These are phyloP conservation scores for Alfaro cultratus DNA, from an alignment of 2,797 vertebrate genomes.

Conservation along the genomic window DNA sequence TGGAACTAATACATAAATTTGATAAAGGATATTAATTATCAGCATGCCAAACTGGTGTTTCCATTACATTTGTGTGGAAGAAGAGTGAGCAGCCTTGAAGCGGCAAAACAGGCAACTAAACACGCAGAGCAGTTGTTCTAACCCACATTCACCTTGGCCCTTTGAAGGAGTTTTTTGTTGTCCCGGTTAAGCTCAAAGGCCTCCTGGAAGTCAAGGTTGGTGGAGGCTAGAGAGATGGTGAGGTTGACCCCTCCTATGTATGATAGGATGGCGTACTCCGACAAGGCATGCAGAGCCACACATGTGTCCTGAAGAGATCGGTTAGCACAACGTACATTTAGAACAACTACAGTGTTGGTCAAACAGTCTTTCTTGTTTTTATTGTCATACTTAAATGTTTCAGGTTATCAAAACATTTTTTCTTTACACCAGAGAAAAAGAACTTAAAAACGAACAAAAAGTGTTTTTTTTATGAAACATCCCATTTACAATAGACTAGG, in stretches of 20 bases:
- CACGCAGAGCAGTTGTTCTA: background rate
- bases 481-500: background rate
- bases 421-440: background rate
- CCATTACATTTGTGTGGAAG: constrained; percentile 10
- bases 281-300: constrained; percentile 92
- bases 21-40: constrained; percentile 4
- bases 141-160: constrained; percentile 80
- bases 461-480: background rate
- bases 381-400: background rate
- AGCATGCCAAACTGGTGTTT: background rate
- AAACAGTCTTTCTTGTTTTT: background rate
- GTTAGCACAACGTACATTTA: background rate
- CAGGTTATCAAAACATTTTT: background rate
- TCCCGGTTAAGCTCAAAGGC: constrained; percentile 90
- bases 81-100: background rate
- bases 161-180: constrained; percentile 94
- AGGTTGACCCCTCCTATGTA: constrained; percentile 91
- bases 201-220: constrained; percentile 95
- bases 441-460: background rate
- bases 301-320: constrained; percentile 87
- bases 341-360: background rate
- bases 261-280: constrained; percentile 93
- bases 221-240: constrained; percentile 93
- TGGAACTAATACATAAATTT: constrained; percentile 4
- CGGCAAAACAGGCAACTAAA: background rate